These are phyloP conservation scores for Mesembrinibis cayennensis DNA, from an alignment of 2,113 vertebrate genomes.

Conservation along the genomic window DNA sequence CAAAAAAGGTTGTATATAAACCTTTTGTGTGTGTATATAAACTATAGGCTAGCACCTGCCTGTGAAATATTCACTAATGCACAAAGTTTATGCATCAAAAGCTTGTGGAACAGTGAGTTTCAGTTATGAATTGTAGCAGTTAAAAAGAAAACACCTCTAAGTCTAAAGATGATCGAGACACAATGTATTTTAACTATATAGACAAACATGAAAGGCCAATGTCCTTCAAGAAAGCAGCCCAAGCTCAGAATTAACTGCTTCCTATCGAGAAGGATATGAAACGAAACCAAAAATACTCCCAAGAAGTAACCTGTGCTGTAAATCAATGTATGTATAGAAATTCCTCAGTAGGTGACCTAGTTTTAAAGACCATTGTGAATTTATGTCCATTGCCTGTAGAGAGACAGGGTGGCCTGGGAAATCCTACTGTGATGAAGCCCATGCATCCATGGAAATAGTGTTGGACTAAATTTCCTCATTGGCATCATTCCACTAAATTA, in stretches of 20 bases:
- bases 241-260: neutral
- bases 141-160: neutral
- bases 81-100: neutral
- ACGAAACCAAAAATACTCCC: neutral
- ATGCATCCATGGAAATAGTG: neutral
- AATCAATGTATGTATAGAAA: neutral
- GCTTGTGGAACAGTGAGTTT: neutral
- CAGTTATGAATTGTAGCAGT: neutral
- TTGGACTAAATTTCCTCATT: neutral
- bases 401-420: neutral
- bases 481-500: neutral
- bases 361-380: slow-evolving; percentile 22
- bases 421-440: neutral
- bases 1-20: neutral
- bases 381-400: neutral
- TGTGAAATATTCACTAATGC: neutral
- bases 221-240: neutral
- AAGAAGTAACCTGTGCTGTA: neutral
- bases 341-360: neutral
- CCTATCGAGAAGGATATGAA: neutral
- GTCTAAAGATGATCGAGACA: neutral
- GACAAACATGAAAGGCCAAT: neutral
- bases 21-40: neutral
- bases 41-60: neutral
- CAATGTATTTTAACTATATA: neutral